A percentile compares a stretch with the other conserved stretches of the same genome.
These are phyloP conservation scores for Rhyacophila brunnea DNA, from an alignment of 1,140 invertebrate species.

Conservation along the genomic window DNA sequence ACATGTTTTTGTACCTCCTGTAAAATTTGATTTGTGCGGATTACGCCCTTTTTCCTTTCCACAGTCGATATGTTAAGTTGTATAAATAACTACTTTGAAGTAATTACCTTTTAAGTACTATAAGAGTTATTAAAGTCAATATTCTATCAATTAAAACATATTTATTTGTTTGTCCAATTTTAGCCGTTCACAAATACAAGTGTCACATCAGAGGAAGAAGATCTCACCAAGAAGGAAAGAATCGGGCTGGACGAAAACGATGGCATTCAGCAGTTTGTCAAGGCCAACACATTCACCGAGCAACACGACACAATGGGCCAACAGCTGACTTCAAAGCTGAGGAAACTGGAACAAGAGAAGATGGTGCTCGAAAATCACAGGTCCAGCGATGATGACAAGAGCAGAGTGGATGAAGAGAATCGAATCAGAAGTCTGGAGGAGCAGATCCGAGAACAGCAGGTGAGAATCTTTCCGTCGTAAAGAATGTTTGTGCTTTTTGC, in stretches of 20 bases:
- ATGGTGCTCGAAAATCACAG: slow-evolving; percentile 24
- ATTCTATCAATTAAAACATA: too few species aligned
- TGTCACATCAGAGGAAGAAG: slow-evolving; percentile 70
- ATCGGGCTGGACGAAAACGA: slow-evolving; percentile 18
- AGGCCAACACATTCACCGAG: slow-evolving; percentile 37
- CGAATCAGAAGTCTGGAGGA: slow-evolving; percentile 56
- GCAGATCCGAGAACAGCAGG: slow-evolving; percentile 59
- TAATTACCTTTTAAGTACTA: too few species aligned
- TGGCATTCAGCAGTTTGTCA: slow-evolving; percentile 16
- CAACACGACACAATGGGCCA: slow-evolving; percentile 38
- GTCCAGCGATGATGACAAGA: slow-evolving; percentile 12
- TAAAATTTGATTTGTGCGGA: too few species aligned
- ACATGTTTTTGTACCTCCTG: too few species aligned
- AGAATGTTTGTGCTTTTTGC: not conserved
- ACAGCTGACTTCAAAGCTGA: slow-evolving; percentile 29
- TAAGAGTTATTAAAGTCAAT: too few species aligned
- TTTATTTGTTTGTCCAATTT: too few species aligned
- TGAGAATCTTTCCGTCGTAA: slow-evolving; percentile 33
- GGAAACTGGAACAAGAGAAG: slow-evolving; percentile 46
- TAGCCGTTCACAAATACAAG: slow-evolving; percentile 58
- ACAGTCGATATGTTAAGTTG: too few species aligned
- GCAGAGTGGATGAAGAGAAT: slow-evolving; percentile 44
- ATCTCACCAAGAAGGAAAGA: slow-evolving; percentile 65
- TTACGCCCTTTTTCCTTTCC: too few species aligned
- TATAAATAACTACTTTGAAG: too few species aligned